phyloP scores from a whole-genome alignment of 1,140 invertebrate genomes.

The Zaprionus nigranus region DNA sequence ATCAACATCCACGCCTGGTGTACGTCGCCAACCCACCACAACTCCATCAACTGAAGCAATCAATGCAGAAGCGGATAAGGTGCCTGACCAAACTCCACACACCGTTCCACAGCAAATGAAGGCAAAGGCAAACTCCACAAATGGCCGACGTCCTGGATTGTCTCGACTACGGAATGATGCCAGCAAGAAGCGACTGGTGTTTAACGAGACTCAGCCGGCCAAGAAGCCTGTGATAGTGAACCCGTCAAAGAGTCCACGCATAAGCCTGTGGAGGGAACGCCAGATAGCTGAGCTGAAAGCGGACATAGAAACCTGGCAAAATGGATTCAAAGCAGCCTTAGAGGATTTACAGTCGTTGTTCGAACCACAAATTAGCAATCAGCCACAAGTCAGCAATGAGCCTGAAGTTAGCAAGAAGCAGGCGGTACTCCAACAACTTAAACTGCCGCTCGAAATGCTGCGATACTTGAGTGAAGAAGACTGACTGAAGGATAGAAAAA shows the following conservation, averaged over 20 bases:
- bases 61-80: too few relatives aligned
- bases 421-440: constrained; percentile 36
- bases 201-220: constrained; percentile 7
- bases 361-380: constrained; percentile 32
- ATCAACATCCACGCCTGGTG: too few relatives aligned
- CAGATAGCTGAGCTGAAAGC: constrained; percentile 52
- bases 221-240: not conserved
- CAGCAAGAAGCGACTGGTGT: constrained; percentile 61
- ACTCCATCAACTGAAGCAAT: too few relatives aligned
- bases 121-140: constrained; percentile 33
- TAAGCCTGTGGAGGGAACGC: constrained; percentile 10
- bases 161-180: constrained; percentile 50
- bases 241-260: not conserved
- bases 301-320: constrained; percentile 62
- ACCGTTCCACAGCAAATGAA: constrained; percentile 12
- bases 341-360: constrained; percentile 57
- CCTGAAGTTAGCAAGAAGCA: constrained; percentile 31
- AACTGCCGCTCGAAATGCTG: constrained; percentile 61
- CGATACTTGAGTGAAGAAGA: constrained; percentile 66
- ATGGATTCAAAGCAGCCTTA: constrained; percentile 53
- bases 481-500: constrained; percentile 24
- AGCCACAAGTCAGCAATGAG: constrained; percentile 26
- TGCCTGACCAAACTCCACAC: constrained; percentile 38
- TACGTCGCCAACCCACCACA: too few relatives aligned
- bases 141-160: constrained; percentile 57